Evolutionary conservation across 2,888 invertebrate species (phyloP), one percentile per base, ranked within the genome.

Genomic region (Ochropleura plecta): DNA sequence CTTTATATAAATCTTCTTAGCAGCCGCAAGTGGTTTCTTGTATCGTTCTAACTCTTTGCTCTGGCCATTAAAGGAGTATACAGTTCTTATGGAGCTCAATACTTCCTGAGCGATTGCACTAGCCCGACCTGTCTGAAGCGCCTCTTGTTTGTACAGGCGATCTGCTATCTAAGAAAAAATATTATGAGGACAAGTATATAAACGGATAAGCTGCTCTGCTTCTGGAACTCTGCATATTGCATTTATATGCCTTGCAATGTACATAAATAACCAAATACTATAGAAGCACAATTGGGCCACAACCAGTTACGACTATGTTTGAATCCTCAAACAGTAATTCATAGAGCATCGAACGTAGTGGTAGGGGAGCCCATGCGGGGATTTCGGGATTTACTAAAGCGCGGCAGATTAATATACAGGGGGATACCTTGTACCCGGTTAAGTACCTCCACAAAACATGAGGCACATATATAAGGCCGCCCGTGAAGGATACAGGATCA

Each of bases 21-120:
- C 98, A 78, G 94, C 94, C 0, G 95, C 90, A 14, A 98, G 94
- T 79, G 97, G 97, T 18, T 92, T 88, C 66, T 96, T 95, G 88
- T 98, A 98, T 79, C 98, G 97, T 5, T 93, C 90, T 0, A 97
- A 93, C 92, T 98, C 98, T 87, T 97, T 97, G 12, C 94, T 79
- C 89, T 98, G 97, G 0, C 98, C 98, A 67, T 97, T 97, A 88
- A 98, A 98, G 0, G 98, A 97, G 74, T 98, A 97, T 0, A 98
- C 98, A 0, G 98, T 98, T 57, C 98, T 95, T 49, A 98, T 97
- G 0, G 98, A 97, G 53, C 97, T 97, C 6, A 98, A 89, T 0
- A 97, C 98, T 92, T 98, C 98, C 89, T 98, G 98, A 4, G 98
- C 98, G 20, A 98, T 97, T 0, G 97, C 95, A n/a, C 98, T 98